A percentile compares a stretch with the other conserved stretches of the same genome.
Conservation (phyloP, 1,140 invertebrate species). For the Probaryconus sp. region DNA sequence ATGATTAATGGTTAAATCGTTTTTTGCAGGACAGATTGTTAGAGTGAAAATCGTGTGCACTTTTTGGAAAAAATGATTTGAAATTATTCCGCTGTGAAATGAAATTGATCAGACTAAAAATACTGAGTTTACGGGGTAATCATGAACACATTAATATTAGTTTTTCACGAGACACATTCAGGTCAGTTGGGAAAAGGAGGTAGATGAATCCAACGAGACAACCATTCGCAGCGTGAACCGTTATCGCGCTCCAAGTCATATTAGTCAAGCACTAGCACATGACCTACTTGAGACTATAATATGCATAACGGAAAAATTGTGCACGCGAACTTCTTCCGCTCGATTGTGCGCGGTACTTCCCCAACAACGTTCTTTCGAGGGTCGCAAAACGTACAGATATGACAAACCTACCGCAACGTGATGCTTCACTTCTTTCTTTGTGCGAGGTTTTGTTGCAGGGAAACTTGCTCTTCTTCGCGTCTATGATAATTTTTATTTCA, state of each 20-base stretch:
- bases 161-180: conserved; percentile 21
- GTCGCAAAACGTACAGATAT: no score
- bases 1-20: no score
- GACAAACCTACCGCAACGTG: no score
- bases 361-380: conserved; percentile 16
- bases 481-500: no score
- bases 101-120: conserved; percentile 11
- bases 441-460: no score
- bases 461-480: no score
- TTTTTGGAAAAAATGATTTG: no score
- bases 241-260: conserved; percentile 45
- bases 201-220: conserved; percentile 46
- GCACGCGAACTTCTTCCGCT: conserved; percentile 48
- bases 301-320: conserved; percentile 49
- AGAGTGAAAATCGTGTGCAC: no score
- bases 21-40: no score
- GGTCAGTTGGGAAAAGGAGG: conserved; percentile 22
- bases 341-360: conserved; percentile 33
- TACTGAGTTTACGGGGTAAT: neutral
- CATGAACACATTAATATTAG: neutral
- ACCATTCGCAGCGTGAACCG: conserved; percentile 39
- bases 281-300: conserved; percentile 43
- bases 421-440: no score
- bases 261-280: conserved; percentile 43
- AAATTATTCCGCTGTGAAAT: no score